Evolutionary conservation across 1,140 invertebrate genomes (phyloP).

Genomic region (Ctenoplectra terminalis): DNA sequence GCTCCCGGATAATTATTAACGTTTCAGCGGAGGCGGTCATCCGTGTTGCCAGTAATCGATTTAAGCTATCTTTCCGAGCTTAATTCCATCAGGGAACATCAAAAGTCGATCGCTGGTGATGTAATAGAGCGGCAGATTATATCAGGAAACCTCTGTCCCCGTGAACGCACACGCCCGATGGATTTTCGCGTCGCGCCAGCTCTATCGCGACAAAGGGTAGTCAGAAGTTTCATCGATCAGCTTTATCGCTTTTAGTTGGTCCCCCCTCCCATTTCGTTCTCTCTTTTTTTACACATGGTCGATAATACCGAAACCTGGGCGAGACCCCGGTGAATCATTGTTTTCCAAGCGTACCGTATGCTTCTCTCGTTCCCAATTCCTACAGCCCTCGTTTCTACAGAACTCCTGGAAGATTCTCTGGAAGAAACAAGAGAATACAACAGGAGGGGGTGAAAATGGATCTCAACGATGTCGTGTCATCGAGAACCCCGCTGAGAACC

Average conservation of each 20-base stretch:
- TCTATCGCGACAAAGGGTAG: neutral
- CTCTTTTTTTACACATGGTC: neutral
- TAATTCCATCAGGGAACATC: constrained; percentile 46
- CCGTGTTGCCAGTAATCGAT: constrained; percentile 33
- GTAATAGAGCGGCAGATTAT: constrained; percentile 41
- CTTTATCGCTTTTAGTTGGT: neutral
- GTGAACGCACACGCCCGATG: constrained; percentile 18
- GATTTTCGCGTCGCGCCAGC: neutral
- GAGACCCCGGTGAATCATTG: neutral
- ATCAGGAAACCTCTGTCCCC: constrained; percentile 28
- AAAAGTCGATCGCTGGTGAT: constrained; percentile 50
- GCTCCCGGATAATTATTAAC: constrained; percentile 47
- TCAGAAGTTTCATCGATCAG: constrained; percentile 30
- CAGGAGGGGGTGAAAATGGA: neutral
- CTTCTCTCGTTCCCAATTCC: neutral
- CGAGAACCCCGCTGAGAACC: neutral
- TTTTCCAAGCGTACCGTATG: neutral
- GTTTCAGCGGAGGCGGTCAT: constrained; percentile 28
- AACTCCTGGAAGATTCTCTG: neutral
- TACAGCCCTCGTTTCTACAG: no score
- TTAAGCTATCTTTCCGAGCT: constrained; percentile 49
- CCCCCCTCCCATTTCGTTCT: neutral
- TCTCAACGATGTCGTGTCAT: neutral
- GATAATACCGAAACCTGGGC: neutral
- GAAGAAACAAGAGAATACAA: neutral